Percentiles rank a stretch among this genome's conserved stretches.
Evolutionary conservation across 2,888 invertebrate species (phyloP).

Genomic region (Drosophila affinis): DNA sequence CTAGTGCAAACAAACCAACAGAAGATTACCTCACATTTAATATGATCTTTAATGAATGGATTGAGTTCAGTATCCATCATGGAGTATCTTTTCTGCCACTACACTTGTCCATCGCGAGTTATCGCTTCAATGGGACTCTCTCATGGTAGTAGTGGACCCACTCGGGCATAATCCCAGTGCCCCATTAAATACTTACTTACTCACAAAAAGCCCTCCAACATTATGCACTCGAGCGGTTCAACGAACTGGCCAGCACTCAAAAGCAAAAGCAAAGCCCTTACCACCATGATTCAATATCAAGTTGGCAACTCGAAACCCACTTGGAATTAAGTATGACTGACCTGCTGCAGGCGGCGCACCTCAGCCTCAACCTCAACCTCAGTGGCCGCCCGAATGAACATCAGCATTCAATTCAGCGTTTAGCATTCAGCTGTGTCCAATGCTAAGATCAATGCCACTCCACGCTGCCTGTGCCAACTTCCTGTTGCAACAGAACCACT

Average conservation of each 20-base stretch:
- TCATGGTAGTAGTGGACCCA: not conserved
- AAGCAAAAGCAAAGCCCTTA: slow-evolving; percentile 25
- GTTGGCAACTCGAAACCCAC: slow-evolving; percentile 55
- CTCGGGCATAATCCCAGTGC: slow-evolving; percentile 39
- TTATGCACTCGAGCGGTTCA: slow-evolving; percentile 35
- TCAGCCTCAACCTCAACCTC: slow-evolving; percentile 48
- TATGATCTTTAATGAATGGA: not conserved
- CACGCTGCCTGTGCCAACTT: slow-evolving; percentile 63
- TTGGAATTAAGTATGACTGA: slow-evolving; percentile 58
- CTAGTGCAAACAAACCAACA: not conserved
- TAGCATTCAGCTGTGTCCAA: slow-evolving; percentile 56
- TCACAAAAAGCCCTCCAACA: slow-evolving; percentile 17
- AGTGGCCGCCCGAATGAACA: slow-evolving; percentile 18
- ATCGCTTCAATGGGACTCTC: slow-evolving; percentile 6
- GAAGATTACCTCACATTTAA: not conserved
- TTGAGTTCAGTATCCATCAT: not conserved
- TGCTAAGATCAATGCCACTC: slow-evolving; percentile 78
- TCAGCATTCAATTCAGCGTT: slow-evolving; percentile 28
- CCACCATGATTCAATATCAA: slow-evolving; percentile 44
- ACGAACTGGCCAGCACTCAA: slow-evolving; percentile 38
- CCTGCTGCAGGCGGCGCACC: slow-evolving; percentile 66
- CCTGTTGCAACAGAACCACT: slow-evolving; percentile 65
- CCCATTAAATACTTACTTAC: slow-evolving; percentile 37
- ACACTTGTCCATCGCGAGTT: slow-evolving; percentile 2
- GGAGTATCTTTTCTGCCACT: not conserved